A percentile compares a stretch with the other conserved stretches of the same genome.
Evolutionary conservation across 1,140 invertebrate genomes (phyloP).

Genomic region (Scylla paramamosain): DNA sequence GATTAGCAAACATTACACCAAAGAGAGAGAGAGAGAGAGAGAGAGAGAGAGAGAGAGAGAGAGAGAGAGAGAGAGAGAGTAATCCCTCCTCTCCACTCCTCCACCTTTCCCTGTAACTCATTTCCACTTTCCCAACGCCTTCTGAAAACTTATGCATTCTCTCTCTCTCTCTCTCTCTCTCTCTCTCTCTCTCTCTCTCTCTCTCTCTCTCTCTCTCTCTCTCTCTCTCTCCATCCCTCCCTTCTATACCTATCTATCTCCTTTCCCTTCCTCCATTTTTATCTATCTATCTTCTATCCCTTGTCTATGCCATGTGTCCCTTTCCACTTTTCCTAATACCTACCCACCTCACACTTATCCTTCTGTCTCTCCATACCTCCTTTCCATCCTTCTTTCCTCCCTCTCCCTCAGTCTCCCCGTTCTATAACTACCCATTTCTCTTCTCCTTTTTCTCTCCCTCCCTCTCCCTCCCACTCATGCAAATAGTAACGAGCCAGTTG

Average conservation of each 20-base stretch:
- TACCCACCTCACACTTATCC: no score
- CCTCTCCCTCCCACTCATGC: not conserved
- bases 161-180: no score
- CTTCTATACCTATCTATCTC: no score
- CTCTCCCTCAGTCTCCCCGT: not conserved
- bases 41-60: conserved; percentile 16
- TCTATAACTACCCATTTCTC: not conserved
- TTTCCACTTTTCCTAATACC: no score
- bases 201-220: no score
- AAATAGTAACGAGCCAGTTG: not conserved
- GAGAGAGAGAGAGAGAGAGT: not conserved
- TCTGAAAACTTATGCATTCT: no score
- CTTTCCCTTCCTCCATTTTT: no score
- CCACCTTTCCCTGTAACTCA: not conserved
- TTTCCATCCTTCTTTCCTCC: not conserved
- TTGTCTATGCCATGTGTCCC: no score
- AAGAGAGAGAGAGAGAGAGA: not conserved
- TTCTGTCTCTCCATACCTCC: no score
- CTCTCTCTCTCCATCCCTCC: no score
- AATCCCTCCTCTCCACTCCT: not conserved
- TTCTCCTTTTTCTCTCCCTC: not conserved
- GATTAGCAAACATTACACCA: not conserved
- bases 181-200: no score
- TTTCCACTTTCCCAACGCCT: not conserved
- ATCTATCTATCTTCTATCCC: no score